Percentiles rank a stretch among this genome's conserved stretches.
These are phyloP conservation scores for Eristalinus sepulchralis DNA, from an alignment of 2,888 invertebrate species.

Conservation along the genomic window DNA sequence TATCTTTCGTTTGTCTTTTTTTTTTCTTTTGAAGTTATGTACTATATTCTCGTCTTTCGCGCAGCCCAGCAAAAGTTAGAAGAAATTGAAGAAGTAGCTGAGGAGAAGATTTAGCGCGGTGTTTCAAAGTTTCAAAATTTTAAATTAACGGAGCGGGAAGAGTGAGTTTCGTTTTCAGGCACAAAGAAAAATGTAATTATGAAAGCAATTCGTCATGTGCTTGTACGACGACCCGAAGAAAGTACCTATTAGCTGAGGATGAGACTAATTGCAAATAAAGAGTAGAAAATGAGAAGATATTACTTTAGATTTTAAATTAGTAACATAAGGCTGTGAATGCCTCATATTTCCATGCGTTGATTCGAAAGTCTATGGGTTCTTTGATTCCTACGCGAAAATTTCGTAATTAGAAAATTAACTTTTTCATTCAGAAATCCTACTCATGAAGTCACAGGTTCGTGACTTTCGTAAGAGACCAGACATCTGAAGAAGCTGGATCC, in stretches of 20 bases:
- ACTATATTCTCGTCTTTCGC: background rate
- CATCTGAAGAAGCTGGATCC: no score
- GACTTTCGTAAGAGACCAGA: no score
- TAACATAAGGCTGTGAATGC: background rate
- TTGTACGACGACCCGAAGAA: background rate
- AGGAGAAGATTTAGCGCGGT: background rate
- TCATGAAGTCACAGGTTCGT: no score
- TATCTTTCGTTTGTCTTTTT: background rate
- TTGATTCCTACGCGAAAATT: no score
- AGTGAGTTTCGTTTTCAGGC: background rate
- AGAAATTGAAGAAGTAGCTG: background rate
- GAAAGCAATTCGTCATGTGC: slow-evolving; percentile 1
- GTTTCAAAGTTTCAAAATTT: background rate
- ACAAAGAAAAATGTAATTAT: background rate
- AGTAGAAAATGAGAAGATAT: background rate
- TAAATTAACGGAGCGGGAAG: background rate
- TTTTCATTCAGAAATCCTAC: no score
- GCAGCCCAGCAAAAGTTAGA: background rate
- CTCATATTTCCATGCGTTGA: no score
- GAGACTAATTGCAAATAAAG: background rate
- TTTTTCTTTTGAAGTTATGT: background rate
- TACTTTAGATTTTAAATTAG: background rate
- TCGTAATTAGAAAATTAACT: no score
- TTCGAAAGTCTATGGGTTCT: no score
- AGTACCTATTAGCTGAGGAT: background rate